Percentiles rank a stretch among this genome's conserved stretches.
Conservation (phyloP, 2,113 vertebrate species). For the Otocyon megalotis region DNA sequence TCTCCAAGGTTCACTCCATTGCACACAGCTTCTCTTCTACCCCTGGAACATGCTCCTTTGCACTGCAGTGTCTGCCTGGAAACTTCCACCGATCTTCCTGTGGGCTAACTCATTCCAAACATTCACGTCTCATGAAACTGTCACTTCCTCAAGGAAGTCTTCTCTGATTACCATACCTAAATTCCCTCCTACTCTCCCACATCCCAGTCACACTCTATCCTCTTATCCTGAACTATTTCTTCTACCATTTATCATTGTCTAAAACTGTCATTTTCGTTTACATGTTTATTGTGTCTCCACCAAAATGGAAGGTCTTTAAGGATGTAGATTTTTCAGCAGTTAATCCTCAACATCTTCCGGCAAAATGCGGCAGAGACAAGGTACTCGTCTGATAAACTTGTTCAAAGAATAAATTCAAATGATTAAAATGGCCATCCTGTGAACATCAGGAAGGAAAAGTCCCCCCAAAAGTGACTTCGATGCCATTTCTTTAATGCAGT, state of each 20-base stretch:
- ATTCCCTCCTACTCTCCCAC: neutral
- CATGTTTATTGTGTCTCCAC: neutral
- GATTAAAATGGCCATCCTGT: neutral
- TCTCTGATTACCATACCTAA: neutral
- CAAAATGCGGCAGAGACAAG: neutral
- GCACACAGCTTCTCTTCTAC: neutral
- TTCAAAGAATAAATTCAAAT: conserved; percentile 25
- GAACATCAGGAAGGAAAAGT: neutral
- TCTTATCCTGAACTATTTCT: neutral
- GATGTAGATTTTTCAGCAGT: neutral
- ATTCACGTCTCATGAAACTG: neutral
- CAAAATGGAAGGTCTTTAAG: conserved; percentile 32
- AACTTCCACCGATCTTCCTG: conserved; percentile 9
- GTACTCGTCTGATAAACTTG: neutral
- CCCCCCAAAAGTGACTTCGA: neutral
- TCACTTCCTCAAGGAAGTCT: conserved; percentile 7
- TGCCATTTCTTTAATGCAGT: conserved; percentile 36
- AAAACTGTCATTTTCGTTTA: neutral
- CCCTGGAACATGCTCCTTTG: neutral
- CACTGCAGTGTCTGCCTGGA: neutral
- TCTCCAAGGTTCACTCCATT: neutral
- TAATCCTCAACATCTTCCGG: neutral
- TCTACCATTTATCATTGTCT: neutral
- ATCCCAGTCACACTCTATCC: neutral
- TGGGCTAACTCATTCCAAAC: conserved; percentile 10